Evolutionary conservation across 1,140 invertebrate genomes (phyloP).

Genomic region (Daktulosphaira vitifoliae): DNA sequence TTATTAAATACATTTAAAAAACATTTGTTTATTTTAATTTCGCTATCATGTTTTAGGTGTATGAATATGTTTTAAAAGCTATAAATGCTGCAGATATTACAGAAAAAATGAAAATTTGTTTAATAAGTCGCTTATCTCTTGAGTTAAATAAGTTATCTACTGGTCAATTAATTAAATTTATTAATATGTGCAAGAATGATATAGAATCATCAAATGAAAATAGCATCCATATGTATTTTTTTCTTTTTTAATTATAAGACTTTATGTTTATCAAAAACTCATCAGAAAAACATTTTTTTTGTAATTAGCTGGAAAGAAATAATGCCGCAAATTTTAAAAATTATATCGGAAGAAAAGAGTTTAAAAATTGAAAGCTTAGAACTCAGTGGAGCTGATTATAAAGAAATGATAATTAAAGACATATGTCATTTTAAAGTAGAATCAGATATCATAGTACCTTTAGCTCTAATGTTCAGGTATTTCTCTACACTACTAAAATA

Average conservation of each 20-base stretch:
- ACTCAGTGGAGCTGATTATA: slow-evolving; percentile 45
- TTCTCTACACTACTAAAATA: too few species aligned
- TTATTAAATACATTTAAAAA: too few species aligned
- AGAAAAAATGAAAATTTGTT: slow-evolving; percentile 27
- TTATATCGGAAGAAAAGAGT: slow-evolving; percentile 45
- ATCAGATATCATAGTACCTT: slow-evolving; percentile 42
- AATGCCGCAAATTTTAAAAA: slow-evolving; percentile 44
- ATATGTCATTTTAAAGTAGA: slow-evolving; percentile 44
- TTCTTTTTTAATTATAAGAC: too few species aligned
- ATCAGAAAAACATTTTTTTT: too few species aligned
- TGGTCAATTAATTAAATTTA: slow-evolving; percentile 11
- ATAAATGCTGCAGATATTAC: not conserved
- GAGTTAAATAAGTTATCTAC: slow-evolving; percentile 22
- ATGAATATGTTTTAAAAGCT: slow-evolving; percentile 22
- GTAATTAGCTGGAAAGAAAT: slow-evolving; percentile 47
- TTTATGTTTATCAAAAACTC: too few species aligned
- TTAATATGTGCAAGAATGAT: slow-evolving; percentile 30
- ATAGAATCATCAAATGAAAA: slow-evolving; percentile 14
- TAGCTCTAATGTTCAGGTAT: slow-evolving; percentile 48
- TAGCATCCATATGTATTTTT: slow-evolving; percentile 8
- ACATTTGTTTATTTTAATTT: too few species aligned
- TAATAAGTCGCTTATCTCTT: slow-evolving; percentile 18
- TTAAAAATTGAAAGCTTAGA: slow-evolving; percentile 43
- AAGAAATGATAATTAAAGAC: slow-evolving; percentile 44
- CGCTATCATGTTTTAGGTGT: too few species aligned